phyloP scores from a whole-genome alignment of 2,113 vertebrate species.

The Semicossyphus pulcher region DNA sequence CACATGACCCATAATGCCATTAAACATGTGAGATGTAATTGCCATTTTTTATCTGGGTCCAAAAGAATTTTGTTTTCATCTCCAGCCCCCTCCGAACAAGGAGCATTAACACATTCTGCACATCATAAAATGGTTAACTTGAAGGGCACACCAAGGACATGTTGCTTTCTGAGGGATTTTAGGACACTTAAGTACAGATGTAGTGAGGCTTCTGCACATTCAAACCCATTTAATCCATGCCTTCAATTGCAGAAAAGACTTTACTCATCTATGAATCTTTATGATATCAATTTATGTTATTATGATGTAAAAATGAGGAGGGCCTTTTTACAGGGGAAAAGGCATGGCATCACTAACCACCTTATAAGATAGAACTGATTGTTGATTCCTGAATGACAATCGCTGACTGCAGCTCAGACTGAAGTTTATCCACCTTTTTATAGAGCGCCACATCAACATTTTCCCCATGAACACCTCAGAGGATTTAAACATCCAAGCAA shows the following conservation, averaged over 20 bases:
- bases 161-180: slow-evolving; percentile 34
- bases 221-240: not conserved
- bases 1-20: slow-evolving; percentile 53
- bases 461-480: slow-evolving; percentile 10
- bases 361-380: not conserved
- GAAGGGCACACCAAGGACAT: slow-evolving; percentile 84
- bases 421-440: slow-evolving; percentile 14
- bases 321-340: not conserved
- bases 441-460: not conserved
- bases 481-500: slow-evolving; percentile 31
- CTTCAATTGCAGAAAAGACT: not conserved
- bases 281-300: not conserved
- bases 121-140: slow-evolving; percentile 48
- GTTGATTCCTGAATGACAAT: slow-evolving; percentile 24
- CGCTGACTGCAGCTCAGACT: slow-evolving; percentile 16
- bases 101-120: slow-evolving; percentile 23
- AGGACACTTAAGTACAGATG: slow-evolving; percentile 4
- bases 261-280: not conserved
- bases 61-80: slow-evolving; percentile 28
- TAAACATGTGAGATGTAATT: slow-evolving; percentile 39
- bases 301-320: not conserved
- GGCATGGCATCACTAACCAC: not conserved
- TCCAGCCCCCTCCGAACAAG: not conserved
- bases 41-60: slow-evolving; percentile 13
- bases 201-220: not conserved